Evolutionary conservation across 2,113 vertebrate genomes (phyloP).

Genomic region (Pachyramphus minor): DNA sequence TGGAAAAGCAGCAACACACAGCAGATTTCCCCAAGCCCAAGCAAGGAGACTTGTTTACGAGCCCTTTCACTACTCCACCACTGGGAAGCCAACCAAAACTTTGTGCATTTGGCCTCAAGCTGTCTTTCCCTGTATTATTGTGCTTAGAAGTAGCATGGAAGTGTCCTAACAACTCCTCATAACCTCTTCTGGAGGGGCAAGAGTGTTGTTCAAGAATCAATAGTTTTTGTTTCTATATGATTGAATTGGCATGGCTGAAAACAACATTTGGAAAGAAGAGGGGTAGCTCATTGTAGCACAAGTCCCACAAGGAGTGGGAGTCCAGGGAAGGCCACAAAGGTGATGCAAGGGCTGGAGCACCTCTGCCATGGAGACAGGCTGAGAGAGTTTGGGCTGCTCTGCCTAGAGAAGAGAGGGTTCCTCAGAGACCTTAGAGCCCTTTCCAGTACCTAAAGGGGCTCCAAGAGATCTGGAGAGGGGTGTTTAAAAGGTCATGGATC

Average conservation of each 20-base stretch:
- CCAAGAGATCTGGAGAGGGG: not conserved
- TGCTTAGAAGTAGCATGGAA: not conserved
- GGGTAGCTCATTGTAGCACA: not conserved
- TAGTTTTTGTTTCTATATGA: not conserved
- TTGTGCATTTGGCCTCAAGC: not conserved
- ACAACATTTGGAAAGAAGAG: not conserved
- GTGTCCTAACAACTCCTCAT: not conserved
- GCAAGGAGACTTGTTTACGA: not conserved
- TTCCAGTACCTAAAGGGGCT: not conserved
- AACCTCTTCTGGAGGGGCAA: not conserved
- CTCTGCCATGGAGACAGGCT: not conserved
- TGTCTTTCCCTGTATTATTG: not conserved
- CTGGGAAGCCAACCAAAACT: not conserved
- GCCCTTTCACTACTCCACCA: not conserved
- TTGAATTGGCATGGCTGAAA: not conserved
- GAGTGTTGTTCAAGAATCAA: not conserved
- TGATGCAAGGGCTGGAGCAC: not conserved
- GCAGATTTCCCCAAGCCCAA: not conserved
- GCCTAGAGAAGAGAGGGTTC: not conserved
- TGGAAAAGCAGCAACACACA: not conserved
- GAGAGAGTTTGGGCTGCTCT: not conserved
- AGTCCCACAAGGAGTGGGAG: not conserved
- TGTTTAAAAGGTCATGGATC: not conserved
- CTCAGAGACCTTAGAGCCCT: not conserved
- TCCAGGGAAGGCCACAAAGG: not conserved